Conservation (phyloP, 2,888 invertebrate genomes). For the Vanessa cardui region DNA sequence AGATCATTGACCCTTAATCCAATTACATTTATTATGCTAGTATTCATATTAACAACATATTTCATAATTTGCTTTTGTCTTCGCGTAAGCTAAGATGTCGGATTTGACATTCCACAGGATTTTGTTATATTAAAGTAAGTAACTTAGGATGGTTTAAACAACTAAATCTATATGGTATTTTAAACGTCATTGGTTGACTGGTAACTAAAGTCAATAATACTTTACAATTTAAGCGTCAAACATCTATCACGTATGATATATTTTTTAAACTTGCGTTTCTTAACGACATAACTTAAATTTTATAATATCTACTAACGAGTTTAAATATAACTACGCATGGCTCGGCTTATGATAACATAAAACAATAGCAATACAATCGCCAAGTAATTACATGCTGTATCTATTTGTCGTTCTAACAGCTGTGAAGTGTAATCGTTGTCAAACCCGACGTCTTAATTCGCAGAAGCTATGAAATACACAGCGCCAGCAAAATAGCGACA, state of each 20-base stretch:
- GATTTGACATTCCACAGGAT: neutral
- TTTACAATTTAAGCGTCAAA: too few relatives aligned
- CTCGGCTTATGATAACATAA: too few relatives aligned
- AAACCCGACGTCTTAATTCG: conserved; percentile 8
- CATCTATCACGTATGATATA: too few relatives aligned
- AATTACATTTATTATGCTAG: neutral
- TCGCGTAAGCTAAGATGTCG: conserved; percentile 1
- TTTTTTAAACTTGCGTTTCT: too few relatives aligned
- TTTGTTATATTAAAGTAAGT: neutral
- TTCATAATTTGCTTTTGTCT: neutral
- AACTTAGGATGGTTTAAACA: too few relatives aligned
- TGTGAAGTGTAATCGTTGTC: neutral
- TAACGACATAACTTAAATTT: too few relatives aligned
- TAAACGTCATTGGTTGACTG: too few relatives aligned
- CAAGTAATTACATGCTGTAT: neutral
- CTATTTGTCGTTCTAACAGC: neutral
- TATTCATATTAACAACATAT: neutral
- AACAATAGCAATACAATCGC: too few relatives aligned
- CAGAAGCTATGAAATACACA: conserved; percentile 2
- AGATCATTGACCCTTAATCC: neutral
- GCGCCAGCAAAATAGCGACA: conserved; percentile 12
- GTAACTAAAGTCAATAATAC: too few relatives aligned
- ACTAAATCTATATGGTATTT: too few relatives aligned
- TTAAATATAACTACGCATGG: too few relatives aligned
- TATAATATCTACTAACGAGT: too few relatives aligned